phyloP scores from a whole-genome alignment of 2,888 invertebrate genomes.

The Reticulitermes lucifugus region DNA sequence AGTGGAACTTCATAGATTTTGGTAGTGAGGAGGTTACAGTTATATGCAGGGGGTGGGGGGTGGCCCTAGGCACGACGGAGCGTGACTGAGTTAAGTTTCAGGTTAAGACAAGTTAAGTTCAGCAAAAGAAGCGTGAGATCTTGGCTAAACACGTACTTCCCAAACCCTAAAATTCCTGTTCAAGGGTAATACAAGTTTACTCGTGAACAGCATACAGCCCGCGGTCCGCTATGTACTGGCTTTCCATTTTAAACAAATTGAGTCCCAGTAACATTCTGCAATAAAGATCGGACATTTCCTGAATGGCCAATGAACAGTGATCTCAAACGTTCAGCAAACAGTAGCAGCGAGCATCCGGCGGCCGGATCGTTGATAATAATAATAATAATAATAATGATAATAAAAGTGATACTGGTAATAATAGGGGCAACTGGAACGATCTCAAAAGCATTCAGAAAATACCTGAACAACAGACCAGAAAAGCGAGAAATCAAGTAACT shows the following conservation, averaged over 20 bases:
- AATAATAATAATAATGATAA: too few species aligned
- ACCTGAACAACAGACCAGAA: too few species aligned
- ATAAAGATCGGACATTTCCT: too few species aligned
- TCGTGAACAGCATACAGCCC: too few species aligned
- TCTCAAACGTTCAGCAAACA: too few species aligned
- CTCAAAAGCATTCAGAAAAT: too few species aligned
- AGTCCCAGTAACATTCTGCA: neutral
- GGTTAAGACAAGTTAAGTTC: neutral
- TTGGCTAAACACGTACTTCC: neutral
- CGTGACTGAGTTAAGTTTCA: neutral
- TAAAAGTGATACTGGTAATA: too few species aligned
- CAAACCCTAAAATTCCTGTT: neutral
- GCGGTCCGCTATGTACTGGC: neutral
- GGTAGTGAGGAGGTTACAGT: neutral
- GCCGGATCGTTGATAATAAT: too few species aligned
- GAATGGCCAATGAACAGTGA: too few species aligned
- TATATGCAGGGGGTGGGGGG: neutral
- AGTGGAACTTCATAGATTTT: neutral
- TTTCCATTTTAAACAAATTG: neutral
- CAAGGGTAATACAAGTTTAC: neutral
- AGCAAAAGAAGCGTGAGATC: neutral
- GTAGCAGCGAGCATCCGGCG: too few species aligned
- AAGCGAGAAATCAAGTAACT: too few species aligned
- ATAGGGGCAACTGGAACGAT: too few species aligned
- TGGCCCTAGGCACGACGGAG: neutral